These are phyloP conservation scores for Eudasyphora cyanicolor DNA, from an alignment of 2,888 invertebrate species.

Conservation along the genomic window DNA sequence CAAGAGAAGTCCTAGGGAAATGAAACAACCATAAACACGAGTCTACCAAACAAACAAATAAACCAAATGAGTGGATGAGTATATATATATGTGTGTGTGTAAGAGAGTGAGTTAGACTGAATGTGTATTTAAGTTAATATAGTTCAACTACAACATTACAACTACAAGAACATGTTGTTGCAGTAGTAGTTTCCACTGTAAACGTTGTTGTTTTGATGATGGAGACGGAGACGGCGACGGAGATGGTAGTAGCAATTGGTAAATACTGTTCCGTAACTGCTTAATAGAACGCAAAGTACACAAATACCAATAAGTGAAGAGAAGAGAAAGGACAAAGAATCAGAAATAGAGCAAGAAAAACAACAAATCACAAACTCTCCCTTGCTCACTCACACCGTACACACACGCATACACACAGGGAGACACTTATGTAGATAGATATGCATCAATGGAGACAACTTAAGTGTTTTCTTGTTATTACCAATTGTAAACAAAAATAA, in stretches of 20 bases:
- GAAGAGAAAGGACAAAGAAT: background rate
- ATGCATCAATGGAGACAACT: too few species aligned
- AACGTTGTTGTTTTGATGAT: background rate
- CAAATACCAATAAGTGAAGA: background rate
- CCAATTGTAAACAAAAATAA: conserved; percentile 31
- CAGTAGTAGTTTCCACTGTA: background rate
- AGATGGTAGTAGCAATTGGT: background rate
- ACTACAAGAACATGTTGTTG: background rate
- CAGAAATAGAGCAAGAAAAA: too few species aligned
- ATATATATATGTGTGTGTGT: conserved; percentile 11
- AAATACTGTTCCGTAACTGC: conserved; percentile 36
- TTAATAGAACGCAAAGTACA: conserved; percentile 33
- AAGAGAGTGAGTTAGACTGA: too few species aligned
- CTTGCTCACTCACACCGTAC: background rate
- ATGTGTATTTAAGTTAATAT: conserved; percentile 29
- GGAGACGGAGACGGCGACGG: background rate
- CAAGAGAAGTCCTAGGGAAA: background rate
- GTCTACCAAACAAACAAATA: conserved; percentile 19
- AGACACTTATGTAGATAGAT: too few species aligned
- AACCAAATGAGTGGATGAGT: background rate
- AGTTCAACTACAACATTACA: conserved; percentile 25
- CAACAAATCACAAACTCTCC: background rate
- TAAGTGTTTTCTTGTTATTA: conserved; percentile 36
- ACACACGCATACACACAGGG: background rate
- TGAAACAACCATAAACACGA: conserved; percentile 11